These are phyloP conservation scores for Lagopus muta DNA, from an alignment of 2,113 vertebrate genomes.

Conservation along the genomic window DNA sequence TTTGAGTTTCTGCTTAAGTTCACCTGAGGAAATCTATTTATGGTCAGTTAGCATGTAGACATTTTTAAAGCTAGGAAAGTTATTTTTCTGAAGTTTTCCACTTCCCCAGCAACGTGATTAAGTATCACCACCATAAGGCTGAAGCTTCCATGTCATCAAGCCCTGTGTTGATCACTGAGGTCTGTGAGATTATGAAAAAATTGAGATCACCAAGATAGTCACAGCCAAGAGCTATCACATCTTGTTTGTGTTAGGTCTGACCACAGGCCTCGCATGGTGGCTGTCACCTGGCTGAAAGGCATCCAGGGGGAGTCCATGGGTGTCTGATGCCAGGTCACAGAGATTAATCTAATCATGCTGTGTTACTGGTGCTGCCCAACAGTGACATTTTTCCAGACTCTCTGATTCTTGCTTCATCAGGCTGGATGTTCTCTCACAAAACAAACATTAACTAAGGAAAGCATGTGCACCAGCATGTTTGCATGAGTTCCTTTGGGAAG, in stretches of 20 bases:
- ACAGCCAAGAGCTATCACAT: background rate
- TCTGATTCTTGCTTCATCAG: background rate
- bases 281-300: background rate
- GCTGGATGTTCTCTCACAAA: background rate
- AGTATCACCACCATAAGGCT: background rate
- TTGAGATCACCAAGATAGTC: background rate
- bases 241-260: background rate
- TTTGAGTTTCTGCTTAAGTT: background rate
- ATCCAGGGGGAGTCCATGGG: background rate
- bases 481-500: background rate
- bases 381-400: background rate
- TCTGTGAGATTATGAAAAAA: background rate
- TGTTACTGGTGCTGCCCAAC: background rate
- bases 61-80: background rate
- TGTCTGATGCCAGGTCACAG: background rate
- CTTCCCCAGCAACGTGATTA: background rate
- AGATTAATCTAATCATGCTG: background rate
- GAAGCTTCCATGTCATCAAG: background rate
- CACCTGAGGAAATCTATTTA: background rate
- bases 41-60: background rate
- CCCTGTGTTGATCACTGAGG: accelerated
- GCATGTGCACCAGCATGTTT: background rate
- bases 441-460: background rate
- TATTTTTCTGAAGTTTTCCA: background rate
- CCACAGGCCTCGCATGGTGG: background rate